Evolutionary conservation across 2,113 vertebrate genomes (phyloP).

Genomic region (Perccottus glenii): DNA sequence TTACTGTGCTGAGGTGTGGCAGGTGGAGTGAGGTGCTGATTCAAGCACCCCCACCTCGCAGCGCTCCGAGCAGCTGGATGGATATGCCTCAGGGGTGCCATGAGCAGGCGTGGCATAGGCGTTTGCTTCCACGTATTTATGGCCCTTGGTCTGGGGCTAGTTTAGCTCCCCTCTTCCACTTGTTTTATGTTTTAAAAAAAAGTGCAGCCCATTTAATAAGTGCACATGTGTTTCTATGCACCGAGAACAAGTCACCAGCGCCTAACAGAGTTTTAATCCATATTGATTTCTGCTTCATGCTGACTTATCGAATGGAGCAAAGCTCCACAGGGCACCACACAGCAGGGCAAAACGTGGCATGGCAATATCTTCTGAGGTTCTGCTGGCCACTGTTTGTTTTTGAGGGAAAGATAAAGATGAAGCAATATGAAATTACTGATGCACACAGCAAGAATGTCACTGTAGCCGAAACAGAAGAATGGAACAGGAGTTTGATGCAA

Average conservation of each 20-base stretch:
- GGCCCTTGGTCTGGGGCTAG: constrained; percentile 3
- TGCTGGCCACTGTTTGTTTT: constrained; percentile 49
- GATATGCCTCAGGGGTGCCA: constrained; percentile 37
- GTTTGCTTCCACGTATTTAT: constrained; percentile 12
- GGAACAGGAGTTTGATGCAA: neutral
- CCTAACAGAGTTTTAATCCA: constrained; percentile 71
- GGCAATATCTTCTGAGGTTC: constrained; percentile 46
- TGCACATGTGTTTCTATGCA: constrained; percentile 19
- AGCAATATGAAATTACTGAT: constrained; percentile 10
- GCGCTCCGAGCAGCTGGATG: constrained; percentile 49
- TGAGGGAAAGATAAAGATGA: constrained; percentile 23
- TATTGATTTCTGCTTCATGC: constrained; percentile 72
- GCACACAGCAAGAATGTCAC: constrained; percentile 12
- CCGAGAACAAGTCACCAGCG: constrained; percentile 32
- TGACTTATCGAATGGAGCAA: constrained; percentile 64
- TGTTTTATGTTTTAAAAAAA: constrained; percentile 19
- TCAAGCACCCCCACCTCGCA: constrained; percentile 30
- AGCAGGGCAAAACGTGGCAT: constrained; percentile 45
- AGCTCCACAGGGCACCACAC: constrained; percentile 47
- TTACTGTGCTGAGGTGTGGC: constrained; percentile 46
- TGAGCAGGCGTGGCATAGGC: constrained; percentile 14
- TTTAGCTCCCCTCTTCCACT: constrained; percentile 26
- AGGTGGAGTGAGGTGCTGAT: constrained; percentile 58
- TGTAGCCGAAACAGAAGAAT: neutral
- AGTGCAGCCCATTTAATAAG: constrained; percentile 24